Evolutionary conservation across 2,113 vertebrate genomes (phyloP).

Genomic region (Equus przewalskii): DNA sequence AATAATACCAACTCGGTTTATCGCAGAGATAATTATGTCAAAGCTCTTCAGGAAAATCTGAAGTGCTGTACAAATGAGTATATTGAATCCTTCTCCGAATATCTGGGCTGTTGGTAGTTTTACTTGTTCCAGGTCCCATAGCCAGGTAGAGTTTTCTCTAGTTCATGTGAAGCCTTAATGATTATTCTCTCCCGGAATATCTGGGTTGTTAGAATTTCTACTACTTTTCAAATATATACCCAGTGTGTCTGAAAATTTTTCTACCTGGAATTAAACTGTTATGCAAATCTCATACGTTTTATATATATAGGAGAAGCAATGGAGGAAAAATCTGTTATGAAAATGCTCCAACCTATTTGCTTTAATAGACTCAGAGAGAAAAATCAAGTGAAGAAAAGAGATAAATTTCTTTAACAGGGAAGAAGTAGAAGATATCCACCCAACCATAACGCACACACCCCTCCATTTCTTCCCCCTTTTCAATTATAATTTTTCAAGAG

Average conservation of each 20-base stretch:
- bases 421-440: neutral
- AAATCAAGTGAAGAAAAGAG: conserved; percentile 11
- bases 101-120: neutral
- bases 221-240: neutral
- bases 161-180: neutral
- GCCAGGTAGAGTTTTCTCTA: neutral
- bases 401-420: neutral
- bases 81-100: neutral
- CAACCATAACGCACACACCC: neutral
- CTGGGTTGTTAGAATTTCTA: neutral
- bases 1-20: neutral
- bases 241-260: neutral
- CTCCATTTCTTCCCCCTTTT: neutral
- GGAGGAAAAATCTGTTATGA: neutral
- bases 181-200: neutral
- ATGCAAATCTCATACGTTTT: neutral
- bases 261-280: neutral
- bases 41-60: neutral
- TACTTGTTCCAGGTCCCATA: neutral
- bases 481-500: neutral
- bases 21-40: neutral
- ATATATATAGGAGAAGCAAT: neutral
- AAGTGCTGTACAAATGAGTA: neutral
- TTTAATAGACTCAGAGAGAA: neutral
- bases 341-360: neutral